phyloP scores from a whole-genome alignment of 1,140 invertebrate species.

The Kradibia gibbosae region DNA sequence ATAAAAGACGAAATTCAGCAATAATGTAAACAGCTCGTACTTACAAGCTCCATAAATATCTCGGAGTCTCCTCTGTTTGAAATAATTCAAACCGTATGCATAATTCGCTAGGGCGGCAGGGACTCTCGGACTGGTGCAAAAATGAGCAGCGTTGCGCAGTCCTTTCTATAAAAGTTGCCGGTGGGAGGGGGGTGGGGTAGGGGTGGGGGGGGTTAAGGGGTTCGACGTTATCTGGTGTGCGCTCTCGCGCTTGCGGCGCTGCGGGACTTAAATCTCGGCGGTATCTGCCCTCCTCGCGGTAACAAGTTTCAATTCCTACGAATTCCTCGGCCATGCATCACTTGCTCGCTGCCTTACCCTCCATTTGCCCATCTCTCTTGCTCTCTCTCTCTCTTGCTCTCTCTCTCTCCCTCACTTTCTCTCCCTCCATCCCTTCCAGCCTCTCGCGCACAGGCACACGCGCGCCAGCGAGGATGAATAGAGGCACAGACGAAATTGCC shows the following conservation, averaged over 20 bases:
- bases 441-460: not conserved
- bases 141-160: slow-evolving; percentile 42
- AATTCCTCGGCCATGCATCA: slow-evolving; percentile 68
- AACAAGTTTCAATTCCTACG: slow-evolving; percentile 70
- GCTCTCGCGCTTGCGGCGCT: slow-evolving; percentile 51
- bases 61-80: not conserved
- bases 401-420: slow-evolving; percentile 47
- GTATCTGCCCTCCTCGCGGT: slow-evolving; percentile 62
- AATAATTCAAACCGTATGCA: slow-evolving; percentile 38
- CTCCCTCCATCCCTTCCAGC: not conserved
- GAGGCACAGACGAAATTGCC: no score
- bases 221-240: slow-evolving; percentile 52
- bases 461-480: no score
- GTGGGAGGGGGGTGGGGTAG: slow-evolving; percentile 23
- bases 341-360: slow-evolving; percentile 57
- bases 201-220: slow-evolving; percentile 17
- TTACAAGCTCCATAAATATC: slow-evolving; percentile 40
- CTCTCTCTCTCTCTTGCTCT: slow-evolving; percentile 64
- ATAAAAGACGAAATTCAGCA: slow-evolving; percentile 42
- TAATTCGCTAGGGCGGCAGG: slow-evolving; percentile 3
- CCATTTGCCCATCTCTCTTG: not conserved
- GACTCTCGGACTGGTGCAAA: slow-evolving; percentile 22
- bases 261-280: slow-evolving; percentile 64
- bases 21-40: slow-evolving; percentile 46
- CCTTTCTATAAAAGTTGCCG: slow-evolving; percentile 51